phyloP scores from a whole-genome alignment of 2,888 invertebrate genomes.

The Diplazon laetatorius region DNA sequence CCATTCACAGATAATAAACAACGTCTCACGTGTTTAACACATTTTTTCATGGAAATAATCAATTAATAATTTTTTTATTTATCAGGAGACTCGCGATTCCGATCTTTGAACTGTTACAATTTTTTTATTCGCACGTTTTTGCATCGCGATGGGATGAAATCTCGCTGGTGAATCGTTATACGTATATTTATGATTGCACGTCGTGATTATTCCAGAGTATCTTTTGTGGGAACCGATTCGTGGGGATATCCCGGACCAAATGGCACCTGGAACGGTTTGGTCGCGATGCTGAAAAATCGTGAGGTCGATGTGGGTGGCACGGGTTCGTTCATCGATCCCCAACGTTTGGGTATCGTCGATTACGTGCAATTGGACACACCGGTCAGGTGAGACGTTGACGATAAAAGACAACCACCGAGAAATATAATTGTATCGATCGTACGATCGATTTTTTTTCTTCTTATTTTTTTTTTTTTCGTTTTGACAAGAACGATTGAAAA shows the following conservation, averaged over 20 bases:
- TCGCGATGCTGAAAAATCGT: conserved; percentile 75
- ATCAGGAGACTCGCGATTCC: not conserved
- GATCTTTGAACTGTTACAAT: too few species aligned
- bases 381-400: conserved; percentile 83
- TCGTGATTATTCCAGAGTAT: conserved; percentile 67
- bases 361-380: conserved; percentile 88
- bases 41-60: not conserved
- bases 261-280: conserved; percentile 79
- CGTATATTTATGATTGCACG: too few species aligned
- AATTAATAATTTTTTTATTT: too few species aligned
- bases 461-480: too few species aligned
- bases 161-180: too few species aligned
- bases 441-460: conserved; percentile 19
- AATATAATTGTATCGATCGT: conserved; percentile 3
- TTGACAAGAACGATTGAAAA: too few species aligned
- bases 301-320: conserved; percentile 81
- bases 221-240: conserved; percentile 67
- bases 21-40: too few species aligned
- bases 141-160: too few species aligned
- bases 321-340: conserved; percentile 84
- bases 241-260: conserved; percentile 80
- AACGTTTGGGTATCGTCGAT: conserved; percentile 86
- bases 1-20: too few species aligned
- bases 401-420: not conserved
- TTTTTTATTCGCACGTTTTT: too few species aligned